Evolutionary conservation across 2,797 vertebrate genomes (phyloP).

Genomic region (Rousettus madagascariensis): DNA sequence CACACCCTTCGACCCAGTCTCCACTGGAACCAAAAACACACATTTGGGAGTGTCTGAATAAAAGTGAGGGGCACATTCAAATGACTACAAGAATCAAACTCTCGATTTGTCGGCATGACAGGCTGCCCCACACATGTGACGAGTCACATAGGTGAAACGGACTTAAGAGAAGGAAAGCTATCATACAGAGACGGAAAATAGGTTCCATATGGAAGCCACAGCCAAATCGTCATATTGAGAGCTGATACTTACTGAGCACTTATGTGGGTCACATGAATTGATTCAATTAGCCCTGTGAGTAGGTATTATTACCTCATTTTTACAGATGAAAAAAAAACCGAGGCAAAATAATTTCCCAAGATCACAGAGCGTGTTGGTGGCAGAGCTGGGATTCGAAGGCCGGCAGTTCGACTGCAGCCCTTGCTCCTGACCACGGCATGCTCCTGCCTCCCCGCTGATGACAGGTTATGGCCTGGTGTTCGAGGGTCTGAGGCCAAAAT

Average conservation of each 20-base stretch:
- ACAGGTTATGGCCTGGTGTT: not conserved
- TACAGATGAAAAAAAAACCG: not conserved
- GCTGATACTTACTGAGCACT: not conserved
- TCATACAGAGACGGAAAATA: not conserved
- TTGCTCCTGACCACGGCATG: accelerated
- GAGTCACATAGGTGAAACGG: not conserved
- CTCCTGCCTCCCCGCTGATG: not conserved
- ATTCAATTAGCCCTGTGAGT: not conserved
- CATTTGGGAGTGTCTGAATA: not conserved
- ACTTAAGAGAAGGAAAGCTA: not conserved
- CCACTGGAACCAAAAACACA: not conserved
- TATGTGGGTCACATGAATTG: not conserved
- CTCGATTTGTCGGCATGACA: not conserved
- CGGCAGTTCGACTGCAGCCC: not conserved
- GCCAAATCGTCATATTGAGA: not conserved
- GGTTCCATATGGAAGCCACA: not conserved
- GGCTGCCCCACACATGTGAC: not conserved
- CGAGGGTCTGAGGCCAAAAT: not conserved
- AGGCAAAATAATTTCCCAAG: not conserved
- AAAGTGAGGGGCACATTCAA: not conserved
- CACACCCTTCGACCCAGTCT: not conserved
- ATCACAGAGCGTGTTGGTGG: not conserved
- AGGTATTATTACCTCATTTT: not conserved
- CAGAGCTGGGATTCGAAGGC: not conserved
- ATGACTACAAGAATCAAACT: not conserved